Base-by-base conservation (phyloP, 2,797 vertebrate species). In the Sebastes baramenuke region DNA sequence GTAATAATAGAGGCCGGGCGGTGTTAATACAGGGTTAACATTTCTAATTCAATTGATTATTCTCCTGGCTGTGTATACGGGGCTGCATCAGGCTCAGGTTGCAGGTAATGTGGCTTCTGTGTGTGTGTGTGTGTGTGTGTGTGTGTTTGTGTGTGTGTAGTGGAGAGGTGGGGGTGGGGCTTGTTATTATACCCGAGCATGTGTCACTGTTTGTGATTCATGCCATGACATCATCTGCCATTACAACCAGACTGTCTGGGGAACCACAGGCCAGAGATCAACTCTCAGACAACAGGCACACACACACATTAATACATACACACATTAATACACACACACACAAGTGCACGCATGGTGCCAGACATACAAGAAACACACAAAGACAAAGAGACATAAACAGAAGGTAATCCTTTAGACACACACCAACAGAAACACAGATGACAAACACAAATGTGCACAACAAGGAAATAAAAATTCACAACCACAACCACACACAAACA, bases 211-310 rank as follows among this genome's bases (percentile, higher is more conserved):
- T 92, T 93, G 89, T 93, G 94, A 94, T 94, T 94, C 92, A 94
- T 88, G 82, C 90, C 87, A 95, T 96, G 95, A 95, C 94, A 95
- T 96, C 95, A 95, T 93, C 92, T 86, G 88, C 94, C 94, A 95
- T 95, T 95, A 94, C 90, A 88, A 93, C 89, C 88, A 93, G 91
- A 93, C 92, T 87, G 93, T 94, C 94, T 94, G 93, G 93, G 93
- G 94, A 94, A 89, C 84, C 86, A 82, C 58, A 69, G 88, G 89
- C 73, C 90, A 92, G 88, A 94, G 93, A 94, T 92, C 87, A 91
- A 84, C 82, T 38, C 81, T 7, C 71, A 91, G 86, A 89, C 90
- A 87, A 90, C 78, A 83, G 56, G 25, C 75, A 13, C 59, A 25
- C 13, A 36, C 64, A n/a, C 27, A 74, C 68, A 67, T 30, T 55